Percentiles rank a stretch among this genome's conserved stretches.
Evolutionary conservation across 2,113 vertebrate genomes (phyloP).

Genomic region (Emydocephalus ijimae): DNA sequence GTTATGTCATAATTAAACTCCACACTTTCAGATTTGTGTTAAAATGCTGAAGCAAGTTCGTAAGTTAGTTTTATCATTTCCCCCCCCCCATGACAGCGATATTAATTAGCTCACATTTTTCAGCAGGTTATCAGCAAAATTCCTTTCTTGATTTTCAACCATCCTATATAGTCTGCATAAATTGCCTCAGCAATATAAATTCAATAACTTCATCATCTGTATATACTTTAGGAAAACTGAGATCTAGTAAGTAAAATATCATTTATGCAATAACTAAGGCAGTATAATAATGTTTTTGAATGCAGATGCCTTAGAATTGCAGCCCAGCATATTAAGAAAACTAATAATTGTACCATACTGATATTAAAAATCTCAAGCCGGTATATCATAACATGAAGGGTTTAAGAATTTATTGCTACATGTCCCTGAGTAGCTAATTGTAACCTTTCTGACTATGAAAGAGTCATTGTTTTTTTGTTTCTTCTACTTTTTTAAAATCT

Average conservation of each 20-base stretch:
- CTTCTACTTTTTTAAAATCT: neutral
- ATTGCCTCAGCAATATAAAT: neutral
- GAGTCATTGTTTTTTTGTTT: neutral
- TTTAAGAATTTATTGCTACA: neutral
- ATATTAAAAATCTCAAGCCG: neutral
- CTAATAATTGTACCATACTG: neutral
- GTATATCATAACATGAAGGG: neutral
- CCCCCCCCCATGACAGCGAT: neutral
- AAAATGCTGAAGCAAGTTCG: neutral
- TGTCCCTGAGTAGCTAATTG: neutral
- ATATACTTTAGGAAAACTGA: neutral
- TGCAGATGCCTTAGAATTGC: neutral
- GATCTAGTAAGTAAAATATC: neutral
- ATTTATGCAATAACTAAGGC: neutral
- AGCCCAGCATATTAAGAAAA: neutral
- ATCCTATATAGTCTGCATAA: neutral
- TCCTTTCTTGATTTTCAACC: neutral
- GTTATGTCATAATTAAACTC: neutral
- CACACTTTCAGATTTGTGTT: neutral
- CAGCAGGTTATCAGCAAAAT: neutral
- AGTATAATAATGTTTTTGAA: neutral
- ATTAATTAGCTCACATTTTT: neutral
- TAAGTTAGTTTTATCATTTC: neutral
- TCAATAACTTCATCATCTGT: neutral
- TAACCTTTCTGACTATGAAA: neutral